Percentiles rank a stretch among this genome's conserved stretches.
These are phyloP conservation scores for Eilema caniola DNA, from an alignment of 2,888 invertebrate genomes.

Conservation along the genomic window DNA sequence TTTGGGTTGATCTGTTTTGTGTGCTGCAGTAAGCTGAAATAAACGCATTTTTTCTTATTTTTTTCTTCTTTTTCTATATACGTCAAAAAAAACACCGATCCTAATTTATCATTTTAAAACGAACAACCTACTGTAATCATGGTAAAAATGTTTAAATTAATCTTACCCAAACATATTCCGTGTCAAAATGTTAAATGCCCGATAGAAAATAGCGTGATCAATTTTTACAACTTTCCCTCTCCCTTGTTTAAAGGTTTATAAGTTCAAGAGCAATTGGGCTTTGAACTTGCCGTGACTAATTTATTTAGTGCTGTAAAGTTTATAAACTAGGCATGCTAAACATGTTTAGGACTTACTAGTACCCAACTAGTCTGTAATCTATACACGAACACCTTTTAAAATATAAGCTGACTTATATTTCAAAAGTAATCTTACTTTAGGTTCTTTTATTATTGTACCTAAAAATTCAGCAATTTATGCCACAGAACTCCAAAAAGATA, in stretches of 20 bases:
- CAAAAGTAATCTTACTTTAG: not conserved
- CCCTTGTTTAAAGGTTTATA: conserved; percentile 16
- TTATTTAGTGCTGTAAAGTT: not conserved
- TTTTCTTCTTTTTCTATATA: too few species aligned
- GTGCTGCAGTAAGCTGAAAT: too few species aligned
- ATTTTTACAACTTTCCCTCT: conserved; percentile 12
- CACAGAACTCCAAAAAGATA: conserved; percentile 23
- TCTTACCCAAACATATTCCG: not conserved
- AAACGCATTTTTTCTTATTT: too few species aligned
- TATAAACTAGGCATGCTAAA: not conserved
- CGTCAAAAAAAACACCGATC: too few species aligned
- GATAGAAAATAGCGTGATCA: conserved; percentile 32
- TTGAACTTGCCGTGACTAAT: conserved; percentile 17
- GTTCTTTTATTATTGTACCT: not conserved
- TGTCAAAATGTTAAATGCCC: not conserved
- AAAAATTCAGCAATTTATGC: not conserved
- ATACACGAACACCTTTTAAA: not conserved
- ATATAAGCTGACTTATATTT: not conserved
- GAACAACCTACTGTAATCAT: not conserved
- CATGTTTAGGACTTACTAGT: not conserved
- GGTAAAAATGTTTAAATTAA: not conserved
- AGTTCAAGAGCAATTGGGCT: conserved; percentile 14
- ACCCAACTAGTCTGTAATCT: not conserved
- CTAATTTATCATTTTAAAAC: not conserved
- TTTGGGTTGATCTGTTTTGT: too few species aligned